Conservation (phyloP, 2,113 vertebrate genomes). For the Geococcyx californianus region DNA sequence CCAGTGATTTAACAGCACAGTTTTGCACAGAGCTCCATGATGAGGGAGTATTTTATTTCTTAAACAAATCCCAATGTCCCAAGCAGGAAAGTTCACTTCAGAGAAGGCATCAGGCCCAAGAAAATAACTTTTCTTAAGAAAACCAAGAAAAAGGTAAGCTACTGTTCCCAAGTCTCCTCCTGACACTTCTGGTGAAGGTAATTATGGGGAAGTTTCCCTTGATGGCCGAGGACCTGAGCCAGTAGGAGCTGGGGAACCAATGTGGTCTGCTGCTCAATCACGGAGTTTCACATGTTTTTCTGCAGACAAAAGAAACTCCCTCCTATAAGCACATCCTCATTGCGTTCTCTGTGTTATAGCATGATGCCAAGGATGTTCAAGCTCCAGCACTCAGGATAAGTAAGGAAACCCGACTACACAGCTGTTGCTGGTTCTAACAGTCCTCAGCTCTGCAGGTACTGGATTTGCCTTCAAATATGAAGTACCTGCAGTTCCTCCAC, state of each 20-base stretch:
- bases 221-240: neutral
- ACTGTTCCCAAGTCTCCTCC: neutral
- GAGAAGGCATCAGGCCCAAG: neutral
- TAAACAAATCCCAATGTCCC: neutral
- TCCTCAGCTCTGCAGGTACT: neutral
- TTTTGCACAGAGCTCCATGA: neutral
- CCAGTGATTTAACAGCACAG: neutral
- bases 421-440: neutral
- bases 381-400: neutral
- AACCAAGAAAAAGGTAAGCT: too few species aligned
- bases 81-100: neutral
- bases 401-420: accelerated
- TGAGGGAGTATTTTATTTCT: neutral
- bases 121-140: neutral
- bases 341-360: neutral
- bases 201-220: neutral
- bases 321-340: neutral
- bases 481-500: neutral
- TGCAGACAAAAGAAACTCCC: neutral
- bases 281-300: neutral
- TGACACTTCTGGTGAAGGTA: neutral
- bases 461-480: neutral
- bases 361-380: neutral
- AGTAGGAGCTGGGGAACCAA: neutral
- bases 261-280: neutral